A percentile compares a stretch with the other conserved stretches of the same genome.
Conservation (phyloP, 2,888 invertebrate genomes). For the Eudasyphora cyanicolor region DNA sequence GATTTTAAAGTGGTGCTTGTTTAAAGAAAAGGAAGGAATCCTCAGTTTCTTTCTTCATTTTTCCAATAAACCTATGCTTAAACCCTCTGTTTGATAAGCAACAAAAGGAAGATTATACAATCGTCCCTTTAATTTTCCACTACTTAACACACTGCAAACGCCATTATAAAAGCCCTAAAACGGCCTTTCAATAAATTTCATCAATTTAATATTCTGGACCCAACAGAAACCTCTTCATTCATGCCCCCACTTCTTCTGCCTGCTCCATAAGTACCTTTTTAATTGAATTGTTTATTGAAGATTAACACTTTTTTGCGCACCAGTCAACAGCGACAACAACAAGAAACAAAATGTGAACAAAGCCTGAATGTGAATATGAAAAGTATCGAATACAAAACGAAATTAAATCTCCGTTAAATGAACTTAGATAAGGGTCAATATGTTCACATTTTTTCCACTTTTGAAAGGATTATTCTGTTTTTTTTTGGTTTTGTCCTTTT, state of each 20-base stretch:
- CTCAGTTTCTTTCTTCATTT: background rate
- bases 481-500: background rate
- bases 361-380: background rate
- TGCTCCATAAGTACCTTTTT: background rate
- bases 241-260: background rate
- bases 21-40: background rate
- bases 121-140: background rate
- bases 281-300: conserved; percentile 39
- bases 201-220: background rate
- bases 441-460: conserved; percentile 9
- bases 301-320: background rate
- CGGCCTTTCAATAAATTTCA: no score
- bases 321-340: no score
- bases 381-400: conserved; percentile 13
- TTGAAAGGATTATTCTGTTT: conserved; percentile 21
- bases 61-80: background rate
- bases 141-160: background rate
- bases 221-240: background rate
- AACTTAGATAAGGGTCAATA: conserved; percentile 42
- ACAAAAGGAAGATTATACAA: background rate
- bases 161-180: background rate
- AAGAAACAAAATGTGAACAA: background rate
- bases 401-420: conserved; percentile 33
- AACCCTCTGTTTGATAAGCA: background rate
- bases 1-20: background rate